Conservation (phyloP, 2,888 invertebrate genomes). For the Tridacna crocea region DNA sequence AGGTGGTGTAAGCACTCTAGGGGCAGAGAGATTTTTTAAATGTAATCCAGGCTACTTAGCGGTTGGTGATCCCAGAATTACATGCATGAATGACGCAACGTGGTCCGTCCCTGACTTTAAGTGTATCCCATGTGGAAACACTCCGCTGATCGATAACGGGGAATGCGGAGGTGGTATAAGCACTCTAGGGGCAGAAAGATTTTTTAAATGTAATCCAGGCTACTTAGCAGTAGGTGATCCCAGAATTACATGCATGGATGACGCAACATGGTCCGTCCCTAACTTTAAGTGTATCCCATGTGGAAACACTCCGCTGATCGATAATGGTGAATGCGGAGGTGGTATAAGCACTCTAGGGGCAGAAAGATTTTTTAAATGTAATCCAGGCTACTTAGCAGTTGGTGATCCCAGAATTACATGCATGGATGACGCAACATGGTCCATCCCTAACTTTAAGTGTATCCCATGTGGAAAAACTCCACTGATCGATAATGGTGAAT, state of each 20-base stretch:
- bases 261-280: slow-evolving; percentile 23
- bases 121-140: slow-evolving; percentile 47
- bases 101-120: slow-evolving; percentile 37
- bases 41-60: slow-evolving; percentile 42
- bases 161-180: slow-evolving; percentile 35
- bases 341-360: slow-evolving; percentile 36
- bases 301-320: slow-evolving; percentile 27
- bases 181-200: slow-evolving; percentile 38
- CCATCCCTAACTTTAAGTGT: slow-evolving; percentile 37
- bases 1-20: slow-evolving; percentile 32
- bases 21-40: slow-evolving; percentile 18
- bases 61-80: slow-evolving; percentile 40
- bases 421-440: slow-evolving; percentile 43
- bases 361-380: slow-evolving; percentile 25
- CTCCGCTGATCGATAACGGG: slow-evolving; percentile 40
- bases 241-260: slow-evolving; percentile 31
- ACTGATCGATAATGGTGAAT: slow-evolving; percentile 33
- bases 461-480: slow-evolving; percentile 42
- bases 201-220: slow-evolving; percentile 39
- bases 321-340: slow-evolving; percentile 33
- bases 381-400: slow-evolving; percentile 39
- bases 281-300: slow-evolving; percentile 45
- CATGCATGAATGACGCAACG: slow-evolving; percentile 26
- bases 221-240: slow-evolving; percentile 44
- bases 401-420: slow-evolving; percentile 47